Percentiles rank a stretch among this genome's conserved stretches.
Conservation (phyloP, 92 coral and sea anemone genomes). For the Nematostella vectensis region DNA sequence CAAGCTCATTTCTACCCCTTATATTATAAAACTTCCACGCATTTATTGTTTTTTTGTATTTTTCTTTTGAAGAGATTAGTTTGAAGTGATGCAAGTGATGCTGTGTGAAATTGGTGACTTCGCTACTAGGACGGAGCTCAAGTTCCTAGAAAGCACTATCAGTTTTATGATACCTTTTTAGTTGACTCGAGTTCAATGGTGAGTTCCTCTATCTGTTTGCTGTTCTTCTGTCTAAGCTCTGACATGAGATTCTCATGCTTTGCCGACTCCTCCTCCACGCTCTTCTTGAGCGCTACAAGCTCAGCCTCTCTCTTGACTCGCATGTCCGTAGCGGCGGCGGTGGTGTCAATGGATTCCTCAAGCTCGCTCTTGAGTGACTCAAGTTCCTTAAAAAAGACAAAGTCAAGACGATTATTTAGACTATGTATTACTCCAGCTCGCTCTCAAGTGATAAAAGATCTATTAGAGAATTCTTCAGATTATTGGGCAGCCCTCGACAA, state of each 20-base stretch:
- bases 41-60: no score
- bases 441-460: no score
- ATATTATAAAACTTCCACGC: no score
- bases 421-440: no score
- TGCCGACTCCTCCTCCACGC: conserved; percentile 73
- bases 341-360: conserved; percentile 96
- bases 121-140: no score
- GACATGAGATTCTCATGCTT: conserved; percentile 93
- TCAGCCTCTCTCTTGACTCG: conserved; percentile 78
- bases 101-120: no score
- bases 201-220: conserved; percentile 77
- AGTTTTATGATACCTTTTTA: conserved; percentile 72
- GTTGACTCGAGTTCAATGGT: conserved; percentile 74
- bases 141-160: no score
- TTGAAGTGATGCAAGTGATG: no score
- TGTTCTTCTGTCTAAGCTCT: conserved; percentile 81
- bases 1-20: no score
- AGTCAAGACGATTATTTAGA: background rate
- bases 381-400: conserved; percentile 55
- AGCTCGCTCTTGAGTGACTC: conserved; percentile 82
- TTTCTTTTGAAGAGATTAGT: no score
- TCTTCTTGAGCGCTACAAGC: conserved; percentile 68
- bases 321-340: conserved; percentile 81
- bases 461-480: no score
- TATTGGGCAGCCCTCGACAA: no score